Evolutionary conservation across 1,140 invertebrate genomes (phyloP), one percentile per base, ranked within the genome.

Genomic region (Rhagoletis pomonella): DNA sequence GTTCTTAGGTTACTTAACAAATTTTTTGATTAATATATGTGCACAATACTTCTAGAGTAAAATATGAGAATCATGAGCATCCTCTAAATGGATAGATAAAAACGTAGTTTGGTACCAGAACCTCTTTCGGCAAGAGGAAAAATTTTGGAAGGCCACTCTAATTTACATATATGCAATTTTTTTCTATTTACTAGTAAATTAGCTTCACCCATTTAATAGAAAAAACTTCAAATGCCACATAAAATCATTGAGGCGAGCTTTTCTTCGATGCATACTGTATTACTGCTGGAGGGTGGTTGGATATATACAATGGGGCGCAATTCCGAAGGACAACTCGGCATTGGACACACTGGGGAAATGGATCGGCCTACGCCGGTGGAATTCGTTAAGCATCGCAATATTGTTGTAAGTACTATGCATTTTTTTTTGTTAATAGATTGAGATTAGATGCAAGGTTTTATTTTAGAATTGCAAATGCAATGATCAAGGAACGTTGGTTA

Each of bases 231-330:
- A 55, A 42, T 90, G 85, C 89, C 90, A 0, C 89, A 90, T 81
- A 93, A 93, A 88, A 94, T 96, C 4, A 89, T 94, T 29, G 92
- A 94, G 84, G 93, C 95, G 0, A 94, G 94, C 44, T 94, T 96
- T 90, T 95, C 95, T 0, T 91, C 93, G 10, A 93, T 94, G 42
- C 95, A 96, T 88, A 94, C 94, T 44, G 94, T 94, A 47, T 94
- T 96, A 17, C 91, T 96, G 2, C 94, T 96, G 0, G 95, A 96
- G 90, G 94, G 94, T n/a, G 96, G 96, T 5, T 94, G 95, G 89
- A 94, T 96, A 1, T 94, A 95, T 67, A 95, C 95, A 2, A 95
- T 96, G 93, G 96, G 96, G 0, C 92, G 94, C 5, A 96, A 96
- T 90, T 90, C 91, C 14, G 94, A 95, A 87, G 95, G 92, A 6